Evolutionary conservation across 1,140 invertebrate genomes (phyloP).

Genomic region (Acromyrmex echinatior): DNA sequence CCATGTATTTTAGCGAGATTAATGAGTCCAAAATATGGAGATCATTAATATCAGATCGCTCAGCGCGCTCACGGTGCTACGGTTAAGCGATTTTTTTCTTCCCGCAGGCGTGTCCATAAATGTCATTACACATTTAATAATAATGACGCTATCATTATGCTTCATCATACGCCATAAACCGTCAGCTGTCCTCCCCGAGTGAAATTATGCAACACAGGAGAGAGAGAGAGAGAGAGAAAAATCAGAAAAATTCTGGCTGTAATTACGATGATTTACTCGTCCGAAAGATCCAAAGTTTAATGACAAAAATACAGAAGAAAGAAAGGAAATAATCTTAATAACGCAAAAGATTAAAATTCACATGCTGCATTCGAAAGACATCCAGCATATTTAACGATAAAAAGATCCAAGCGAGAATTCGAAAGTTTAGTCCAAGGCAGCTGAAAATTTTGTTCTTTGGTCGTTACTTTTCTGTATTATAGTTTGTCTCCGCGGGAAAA

Average conservation of each 20-base stretch:
- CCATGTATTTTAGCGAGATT: constrained; percentile 58
- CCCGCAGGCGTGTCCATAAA: constrained; percentile 26
- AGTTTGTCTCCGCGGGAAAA: background rate
- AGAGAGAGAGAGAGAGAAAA: background rate
- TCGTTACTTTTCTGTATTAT: background rate
- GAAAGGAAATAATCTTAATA: background rate
- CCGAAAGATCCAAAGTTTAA: background rate
- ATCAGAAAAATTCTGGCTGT: background rate
- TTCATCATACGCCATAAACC: constrained; percentile 21
- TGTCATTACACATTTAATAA: constrained; percentile 55
- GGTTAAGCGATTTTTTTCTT: constrained; percentile 38
- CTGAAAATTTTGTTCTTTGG: background rate
- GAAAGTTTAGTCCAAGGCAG: background rate
- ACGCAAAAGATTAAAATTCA: background rate
- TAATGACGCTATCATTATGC: constrained; percentile 44
- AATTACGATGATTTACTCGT: background rate
- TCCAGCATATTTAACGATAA: background rate
- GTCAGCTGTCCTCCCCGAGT: background rate
- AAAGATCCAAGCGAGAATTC: background rate
- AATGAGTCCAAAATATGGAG: constrained; percentile 59
- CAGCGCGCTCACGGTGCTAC: background rate
- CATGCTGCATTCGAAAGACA: background rate
- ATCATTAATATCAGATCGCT: constrained; percentile 54
- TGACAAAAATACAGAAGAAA: background rate
- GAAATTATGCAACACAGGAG: constrained; percentile 1